phyloP scores from a whole-genome alignment of 2,113 vertebrate species.

The human (Homo sapiens) region GRCh38 chr9:101914501-101915000 shows the following conservation, averaged over 20 bases:
- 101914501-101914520: not conserved
- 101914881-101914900: too few relatives aligned
- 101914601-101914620: slow-evolving; percentile 36
- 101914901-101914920: too few relatives aligned
- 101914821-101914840: not conserved
- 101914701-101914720: not conserved
- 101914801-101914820: not conserved
- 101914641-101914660: slow-evolving; percentile 14
- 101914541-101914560: slow-evolving; percentile 7
- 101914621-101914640: not conserved
- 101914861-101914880: too few relatives aligned
- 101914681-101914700: not conserved
- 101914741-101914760: slow-evolving; percentile 6
- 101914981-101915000: too few relatives aligned
- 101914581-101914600: not conserved
- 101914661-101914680: not conserved
- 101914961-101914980: too few relatives aligned
- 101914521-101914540: not conserved
- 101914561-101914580: not conserved
- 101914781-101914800: not conserved
- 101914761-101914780: not conserved
- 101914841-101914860: too few relatives aligned
- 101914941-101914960: too few relatives aligned
- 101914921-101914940: too few relatives aligned
- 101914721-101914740: not conserved